phyloP scores from a whole-genome alignment of 2,113 vertebrate species.

The Prietella phreatophila region DNA sequence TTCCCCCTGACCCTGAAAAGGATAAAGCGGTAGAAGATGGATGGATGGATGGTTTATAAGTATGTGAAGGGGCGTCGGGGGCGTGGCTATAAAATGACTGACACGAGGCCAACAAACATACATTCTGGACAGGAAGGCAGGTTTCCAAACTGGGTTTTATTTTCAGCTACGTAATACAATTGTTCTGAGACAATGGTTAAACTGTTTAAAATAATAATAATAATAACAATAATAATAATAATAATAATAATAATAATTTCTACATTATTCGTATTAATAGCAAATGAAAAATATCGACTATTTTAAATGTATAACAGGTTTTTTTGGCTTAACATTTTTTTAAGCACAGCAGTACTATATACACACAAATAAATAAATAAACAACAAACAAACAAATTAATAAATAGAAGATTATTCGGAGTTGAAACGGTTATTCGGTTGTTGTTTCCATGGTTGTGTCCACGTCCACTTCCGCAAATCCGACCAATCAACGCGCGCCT shows the following conservation, averaged over 20 bases:
- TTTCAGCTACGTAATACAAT: background rate
- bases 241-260: background rate
- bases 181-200: background rate
- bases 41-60: background rate
- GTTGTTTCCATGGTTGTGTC: too few relatives aligned
- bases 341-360: too few relatives aligned
- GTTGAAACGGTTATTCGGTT: too few relatives aligned
- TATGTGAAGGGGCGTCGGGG: background rate
- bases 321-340: too few relatives aligned
- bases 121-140: background rate
- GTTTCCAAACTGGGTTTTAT: background rate
- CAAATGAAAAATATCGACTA: background rate
- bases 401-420: too few relatives aligned
- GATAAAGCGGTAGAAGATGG: too few relatives aligned
- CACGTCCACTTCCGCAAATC: constrained; percentile 6
- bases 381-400: background rate
- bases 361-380: background rate
- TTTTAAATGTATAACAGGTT: background rate
- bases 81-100: background rate
- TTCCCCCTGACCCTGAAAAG: too few relatives aligned
- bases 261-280: background rate
- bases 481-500: constrained; percentile 21
- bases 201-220: too few relatives aligned
- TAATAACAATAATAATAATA: too few relatives aligned
- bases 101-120: background rate